Conservation (phyloP, 2,888 invertebrate genomes). For the Tinea trinotella region DNA sequence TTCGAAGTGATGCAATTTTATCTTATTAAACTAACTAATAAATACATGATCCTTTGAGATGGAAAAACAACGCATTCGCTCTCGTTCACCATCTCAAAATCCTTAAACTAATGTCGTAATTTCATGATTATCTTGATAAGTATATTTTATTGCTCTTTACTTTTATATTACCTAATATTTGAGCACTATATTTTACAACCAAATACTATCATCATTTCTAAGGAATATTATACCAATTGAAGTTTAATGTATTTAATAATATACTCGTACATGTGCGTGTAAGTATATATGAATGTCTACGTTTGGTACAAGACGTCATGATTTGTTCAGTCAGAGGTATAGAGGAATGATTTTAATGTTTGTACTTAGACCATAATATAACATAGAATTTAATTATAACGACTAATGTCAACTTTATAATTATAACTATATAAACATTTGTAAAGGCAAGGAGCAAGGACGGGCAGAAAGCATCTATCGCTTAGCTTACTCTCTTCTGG, state of each 20-base stretch:
- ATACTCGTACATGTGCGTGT: slow-evolving; percentile 3
- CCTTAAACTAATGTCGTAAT: neutral
- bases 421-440: slow-evolving; percentile 32
- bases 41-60: neutral
- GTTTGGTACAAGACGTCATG: neutral
- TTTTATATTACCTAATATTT: neutral
- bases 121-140: neutral
- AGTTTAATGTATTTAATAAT: no score
- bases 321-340: neutral
- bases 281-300: slow-evolving; percentile 7
- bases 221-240: neutral
- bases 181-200: neutral
- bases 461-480: slow-evolving; percentile 64
- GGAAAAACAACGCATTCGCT: no score
- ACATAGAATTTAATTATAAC: slow-evolving; percentile 6
- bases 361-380: slow-evolving; percentile 22
- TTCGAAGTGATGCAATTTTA: neutral
- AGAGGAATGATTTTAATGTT: neutral
- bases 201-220: neutral
- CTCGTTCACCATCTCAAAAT: neutral
- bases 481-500: slow-evolving; percentile 58
- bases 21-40: neutral
- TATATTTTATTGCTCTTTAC: neutral
- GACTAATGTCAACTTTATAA: slow-evolving; percentile 17
- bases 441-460: slow-evolving; percentile 71